A percentile compares a stretch with the other conserved stretches of the same genome.
phyloP scores from a whole-genome alignment of 1,140 invertebrate species.

The Drosophila watanabei region DNA sequence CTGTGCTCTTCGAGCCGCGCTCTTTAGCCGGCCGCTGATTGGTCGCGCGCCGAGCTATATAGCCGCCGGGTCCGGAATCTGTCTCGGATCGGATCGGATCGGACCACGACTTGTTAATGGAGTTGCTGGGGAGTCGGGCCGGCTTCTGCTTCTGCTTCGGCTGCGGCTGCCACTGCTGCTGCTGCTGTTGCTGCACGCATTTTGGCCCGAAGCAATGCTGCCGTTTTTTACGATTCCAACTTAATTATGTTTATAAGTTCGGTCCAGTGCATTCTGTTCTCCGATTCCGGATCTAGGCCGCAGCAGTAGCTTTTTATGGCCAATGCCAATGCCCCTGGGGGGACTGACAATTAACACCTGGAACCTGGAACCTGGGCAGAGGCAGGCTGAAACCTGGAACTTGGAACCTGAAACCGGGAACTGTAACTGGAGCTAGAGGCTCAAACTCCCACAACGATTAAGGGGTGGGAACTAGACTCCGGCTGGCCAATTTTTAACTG shows the following conservation, averaged over 20 bases:
- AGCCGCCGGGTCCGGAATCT: constrained; percentile 47
- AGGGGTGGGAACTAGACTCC: constrained; percentile 22
- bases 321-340: constrained; percentile 29
- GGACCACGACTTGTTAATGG: constrained; percentile 71
- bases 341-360: constrained; percentile 56
- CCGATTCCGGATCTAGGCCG: constrained; percentile 53
- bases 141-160: constrained; percentile 28
- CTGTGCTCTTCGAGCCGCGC: constrained; percentile 53
- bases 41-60: constrained; percentile 54
- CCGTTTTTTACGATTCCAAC: constrained; percentile 76
- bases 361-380: neutral
- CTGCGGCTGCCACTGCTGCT: constrained; percentile 19
- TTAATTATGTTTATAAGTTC: constrained; percentile 79
- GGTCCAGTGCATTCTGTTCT: constrained; percentile 20
- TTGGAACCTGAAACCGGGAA: neutral
- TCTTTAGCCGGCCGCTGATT: constrained; percentile 74
- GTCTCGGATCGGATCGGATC: constrained; percentile 37
- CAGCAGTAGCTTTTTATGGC: constrained; percentile 53
- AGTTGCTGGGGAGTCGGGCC: constrained; percentile 45
- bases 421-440: neutral
- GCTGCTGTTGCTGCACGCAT: constrained; percentile 50
- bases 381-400: neutral
- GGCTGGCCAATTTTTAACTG: constrained; percentile 29
- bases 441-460: constrained; percentile 43
- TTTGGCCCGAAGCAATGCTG: constrained; percentile 51